A percentile compares a stretch with the other conserved stretches of the same genome.
phyloP scores from a whole-genome alignment of 2,888 invertebrate species.

The Lingula anatina region DNA sequence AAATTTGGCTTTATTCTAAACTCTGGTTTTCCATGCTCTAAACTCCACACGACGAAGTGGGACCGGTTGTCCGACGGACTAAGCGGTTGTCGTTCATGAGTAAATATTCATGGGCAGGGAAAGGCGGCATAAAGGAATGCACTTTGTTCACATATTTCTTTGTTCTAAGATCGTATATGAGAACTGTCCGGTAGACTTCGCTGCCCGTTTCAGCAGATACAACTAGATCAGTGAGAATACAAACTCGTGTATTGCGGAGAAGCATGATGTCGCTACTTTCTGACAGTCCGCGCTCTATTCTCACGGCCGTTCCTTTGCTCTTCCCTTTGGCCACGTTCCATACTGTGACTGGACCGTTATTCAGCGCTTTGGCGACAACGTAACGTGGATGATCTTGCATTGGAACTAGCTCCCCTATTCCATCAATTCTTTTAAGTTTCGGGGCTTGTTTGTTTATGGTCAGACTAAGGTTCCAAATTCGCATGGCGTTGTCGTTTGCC shows the following conservation, averaged over 20 bases:
- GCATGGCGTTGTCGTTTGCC: slow-evolving; percentile 29
- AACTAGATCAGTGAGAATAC: slow-evolving; percentile 41
- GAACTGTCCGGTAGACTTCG: slow-evolving; percentile 39
- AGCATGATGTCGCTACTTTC: slow-evolving; percentile 40
- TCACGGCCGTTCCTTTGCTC: slow-evolving; percentile 29
- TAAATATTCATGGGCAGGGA: slow-evolving; percentile 41
- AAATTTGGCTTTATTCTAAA: slow-evolving; percentile 37
- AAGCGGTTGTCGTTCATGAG: slow-evolving; percentile 37
- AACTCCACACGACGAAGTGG: slow-evolving; percentile 46
- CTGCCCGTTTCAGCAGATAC: slow-evolving; percentile 24
- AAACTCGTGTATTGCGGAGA: slow-evolving; percentile 32
- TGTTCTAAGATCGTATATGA: slow-evolving; percentile 37
- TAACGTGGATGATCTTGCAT: slow-evolving; percentile 39
- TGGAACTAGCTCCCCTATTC: slow-evolving; percentile 32
- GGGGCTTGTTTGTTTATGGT: slow-evolving; percentile 37
- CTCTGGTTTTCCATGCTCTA: slow-evolving; percentile 33
- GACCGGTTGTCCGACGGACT: slow-evolving; percentile 42
- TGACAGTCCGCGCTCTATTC: slow-evolving; percentile 37
- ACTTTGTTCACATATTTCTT: slow-evolving; percentile 36
- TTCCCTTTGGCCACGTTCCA: slow-evolving; percentile 44
- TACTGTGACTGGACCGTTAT: slow-evolving; percentile 42
- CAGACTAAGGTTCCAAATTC: slow-evolving; percentile 43
- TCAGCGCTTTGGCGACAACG: slow-evolving; percentile 36
- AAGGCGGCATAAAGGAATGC: slow-evolving; percentile 38
- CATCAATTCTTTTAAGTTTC: slow-evolving; percentile 31